phyloP scores from a whole-genome alignment of 2,888 invertebrate genomes.

The Andrena chrysosceles region DNA sequence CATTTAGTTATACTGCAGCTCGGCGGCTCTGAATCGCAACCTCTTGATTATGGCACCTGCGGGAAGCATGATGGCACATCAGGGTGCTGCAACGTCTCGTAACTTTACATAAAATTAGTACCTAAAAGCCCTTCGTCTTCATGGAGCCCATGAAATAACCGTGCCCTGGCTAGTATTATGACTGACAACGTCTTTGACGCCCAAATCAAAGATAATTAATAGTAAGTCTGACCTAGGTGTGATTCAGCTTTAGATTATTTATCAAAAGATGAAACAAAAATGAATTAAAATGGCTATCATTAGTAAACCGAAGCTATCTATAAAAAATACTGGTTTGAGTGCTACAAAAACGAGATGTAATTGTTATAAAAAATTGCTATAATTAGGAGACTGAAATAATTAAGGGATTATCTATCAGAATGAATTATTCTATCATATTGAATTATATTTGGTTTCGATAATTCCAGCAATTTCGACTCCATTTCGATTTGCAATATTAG shows the following conservation, averaged over 20 bases:
- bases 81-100: slow-evolving; percentile 78
- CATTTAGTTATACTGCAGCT: slow-evolving; percentile 74
- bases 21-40: slow-evolving; percentile 59
- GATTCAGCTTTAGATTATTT: not conserved
- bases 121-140: slow-evolving; percentile 82
- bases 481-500: not conserved
- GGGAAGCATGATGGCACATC: slow-evolving; percentile 79
- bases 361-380: no score
- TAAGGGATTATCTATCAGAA: no score
- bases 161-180: slow-evolving; percentile 18
- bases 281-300: not conserved
- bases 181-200: slow-evolving; percentile 7
- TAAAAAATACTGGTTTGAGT: not conserved
- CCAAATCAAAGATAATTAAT: slow-evolving; percentile 42
- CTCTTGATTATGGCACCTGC: slow-evolving; percentile 79
- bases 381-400: no score
- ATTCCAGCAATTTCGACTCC: not conserved
- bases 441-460: not conserved
- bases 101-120: slow-evolving; percentile 84
- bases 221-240: slow-evolving; percentile 7
- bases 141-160: slow-evolving; percentile 67
- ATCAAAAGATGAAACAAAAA: no score
- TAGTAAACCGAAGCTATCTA: not conserved
- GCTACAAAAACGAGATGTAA: no score
- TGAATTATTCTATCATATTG: no score